Evolutionary conservation across 1,140 invertebrate species (phyloP).

Genomic region (Drosophila watanabei): DNA sequence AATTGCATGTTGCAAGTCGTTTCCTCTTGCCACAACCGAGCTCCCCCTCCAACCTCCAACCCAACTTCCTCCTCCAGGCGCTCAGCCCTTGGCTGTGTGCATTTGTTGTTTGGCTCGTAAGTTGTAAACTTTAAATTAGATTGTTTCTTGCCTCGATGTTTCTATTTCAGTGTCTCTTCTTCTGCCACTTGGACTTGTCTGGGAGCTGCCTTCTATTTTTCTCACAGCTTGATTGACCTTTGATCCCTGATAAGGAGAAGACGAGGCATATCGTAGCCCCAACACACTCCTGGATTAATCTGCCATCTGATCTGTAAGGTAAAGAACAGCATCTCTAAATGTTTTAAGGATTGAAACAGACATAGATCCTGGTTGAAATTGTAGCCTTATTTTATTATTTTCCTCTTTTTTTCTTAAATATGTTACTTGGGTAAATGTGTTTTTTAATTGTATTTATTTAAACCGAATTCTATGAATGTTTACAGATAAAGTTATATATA

Average conservation of each 20-base stretch:
- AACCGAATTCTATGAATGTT: no score
- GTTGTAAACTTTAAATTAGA: constrained; percentile 80
- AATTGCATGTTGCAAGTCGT: constrained; percentile 77
- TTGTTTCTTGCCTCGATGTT: constrained; percentile 62
- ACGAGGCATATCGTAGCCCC: neutral
- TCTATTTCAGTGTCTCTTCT: constrained; percentile 33
- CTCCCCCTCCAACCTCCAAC: neutral
- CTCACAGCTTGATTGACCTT: constrained; percentile 23
- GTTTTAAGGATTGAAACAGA: no score
- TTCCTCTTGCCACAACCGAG: constrained; percentile 37
- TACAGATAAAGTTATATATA: no score
- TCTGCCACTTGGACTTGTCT: neutral
- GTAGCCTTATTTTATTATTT: no score
- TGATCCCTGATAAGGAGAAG: constrained; percentile 2
- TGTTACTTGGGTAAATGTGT: no score
- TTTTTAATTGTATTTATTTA: no score
- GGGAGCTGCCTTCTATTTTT: neutral
- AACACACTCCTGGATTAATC: neutral
- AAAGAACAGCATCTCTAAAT: no score
- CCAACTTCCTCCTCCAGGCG: neutral
- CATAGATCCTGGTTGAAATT: no score
- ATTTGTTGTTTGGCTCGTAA: constrained; percentile 60
- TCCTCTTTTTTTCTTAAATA: no score
- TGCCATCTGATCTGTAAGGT: neutral
- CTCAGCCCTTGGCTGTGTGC: neutral